These are phyloP conservation scores for Tetragonisca angustula DNA, from an alignment of 2,888 invertebrate genomes.

Conservation along the genomic window DNA sequence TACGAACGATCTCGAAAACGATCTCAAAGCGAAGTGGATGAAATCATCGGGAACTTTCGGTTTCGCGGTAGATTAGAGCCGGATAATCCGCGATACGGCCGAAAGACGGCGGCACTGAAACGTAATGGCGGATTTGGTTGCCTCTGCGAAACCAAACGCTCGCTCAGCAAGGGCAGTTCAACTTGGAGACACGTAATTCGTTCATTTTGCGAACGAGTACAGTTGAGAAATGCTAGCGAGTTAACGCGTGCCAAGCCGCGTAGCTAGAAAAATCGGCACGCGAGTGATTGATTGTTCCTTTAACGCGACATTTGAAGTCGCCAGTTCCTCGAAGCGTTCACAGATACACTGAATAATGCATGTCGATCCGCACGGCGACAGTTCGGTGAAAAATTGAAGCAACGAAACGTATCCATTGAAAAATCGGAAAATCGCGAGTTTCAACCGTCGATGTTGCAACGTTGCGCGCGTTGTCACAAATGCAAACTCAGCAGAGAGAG, in stretches of 20 bases:
- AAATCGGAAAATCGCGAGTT: not conserved
- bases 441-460: not conserved
- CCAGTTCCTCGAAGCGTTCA: not conserved
- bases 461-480: not conserved
- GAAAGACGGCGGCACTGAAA: conserved; percentile 17
- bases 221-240: not conserved
- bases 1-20: conserved; percentile 14
- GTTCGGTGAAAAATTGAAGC: not conserved
- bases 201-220: not conserved
- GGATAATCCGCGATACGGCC: conserved; percentile 52
- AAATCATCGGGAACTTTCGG: conserved; percentile 63
- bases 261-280: too few relatives aligned
- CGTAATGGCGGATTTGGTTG: conserved; percentile 29
- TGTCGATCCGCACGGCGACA: too few relatives aligned
- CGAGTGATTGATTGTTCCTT: not conserved
- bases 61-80: conserved; percentile 55
- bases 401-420: not conserved
- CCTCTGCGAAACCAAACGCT: conserved; percentile 15
- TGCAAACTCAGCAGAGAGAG: too few relatives aligned
- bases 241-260: not conserved
- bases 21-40: conserved; percentile 56
- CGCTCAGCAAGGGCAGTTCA: not conserved
- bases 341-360: not conserved
- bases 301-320: not conserved
- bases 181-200: conserved; percentile 3